phyloP scores from a whole-genome alignment of 2,113 vertebrate species.

The Chaenocephalus aceratus region DNA sequence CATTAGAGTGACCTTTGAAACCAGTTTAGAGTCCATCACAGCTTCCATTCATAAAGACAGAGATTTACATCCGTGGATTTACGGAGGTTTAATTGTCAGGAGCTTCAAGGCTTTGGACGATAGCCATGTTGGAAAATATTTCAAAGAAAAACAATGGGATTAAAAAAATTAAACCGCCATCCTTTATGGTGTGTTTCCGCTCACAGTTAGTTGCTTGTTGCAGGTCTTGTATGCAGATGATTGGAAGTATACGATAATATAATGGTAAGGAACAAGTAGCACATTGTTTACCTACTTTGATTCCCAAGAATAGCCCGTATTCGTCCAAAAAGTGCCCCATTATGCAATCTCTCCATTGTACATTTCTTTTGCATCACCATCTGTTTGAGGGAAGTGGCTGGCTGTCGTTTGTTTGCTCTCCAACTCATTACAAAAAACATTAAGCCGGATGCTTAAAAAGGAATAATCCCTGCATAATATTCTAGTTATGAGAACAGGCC shows the following conservation, averaged over 20 bases:
- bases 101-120: constrained; percentile 10
- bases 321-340: background rate
- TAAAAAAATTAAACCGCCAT: background rate
- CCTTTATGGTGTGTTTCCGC: background rate
- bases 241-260: background rate
- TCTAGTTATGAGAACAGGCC: background rate
- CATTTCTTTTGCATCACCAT: background rate
- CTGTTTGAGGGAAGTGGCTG: background rate
- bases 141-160: constrained; percentile 37
- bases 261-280: background rate
- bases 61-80: constrained; percentile 38
- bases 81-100: constrained; percentile 29
- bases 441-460: background rate
- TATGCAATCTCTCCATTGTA: background rate
- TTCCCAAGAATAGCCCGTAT: background rate
- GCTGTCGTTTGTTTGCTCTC: background rate
- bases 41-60: constrained; percentile 47
- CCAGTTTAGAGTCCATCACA: constrained; percentile 10
- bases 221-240: background rate
- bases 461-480: constrained; percentile 33
- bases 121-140: constrained; percentile 21
- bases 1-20: constrained; percentile 38
- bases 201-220: background rate
- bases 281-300: background rate
- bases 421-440: background rate